A percentile compares a stretch with the other conserved stretches of the same genome.
Evolutionary conservation across 2,113 vertebrate species (phyloP).

Genomic region (Puntigrus tetrazona): DNA sequence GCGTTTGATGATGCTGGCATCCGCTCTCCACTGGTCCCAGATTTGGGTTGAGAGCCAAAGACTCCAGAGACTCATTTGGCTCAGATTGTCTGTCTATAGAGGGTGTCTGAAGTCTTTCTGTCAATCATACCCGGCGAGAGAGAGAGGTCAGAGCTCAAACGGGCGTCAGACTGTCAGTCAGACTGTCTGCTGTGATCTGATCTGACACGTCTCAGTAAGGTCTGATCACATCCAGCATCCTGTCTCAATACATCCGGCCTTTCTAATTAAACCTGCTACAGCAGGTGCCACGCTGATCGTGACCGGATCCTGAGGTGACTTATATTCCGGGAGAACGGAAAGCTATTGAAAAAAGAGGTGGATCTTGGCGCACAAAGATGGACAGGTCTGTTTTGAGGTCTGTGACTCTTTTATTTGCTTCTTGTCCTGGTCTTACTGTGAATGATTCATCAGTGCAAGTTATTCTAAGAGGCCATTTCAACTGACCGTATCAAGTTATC

Average conservation of each 20-base stretch:
- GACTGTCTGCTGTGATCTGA: background rate
- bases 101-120: background rate
- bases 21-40: background rate
- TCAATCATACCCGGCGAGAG: constrained; percentile 3
- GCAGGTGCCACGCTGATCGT: background rate
- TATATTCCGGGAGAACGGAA: background rate
- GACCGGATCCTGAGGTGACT: background rate
- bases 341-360: background rate
- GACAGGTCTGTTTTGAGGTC: no score
- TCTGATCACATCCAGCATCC: background rate
- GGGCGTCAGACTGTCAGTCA: background rate
- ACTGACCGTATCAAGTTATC: background rate
- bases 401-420: background rate
- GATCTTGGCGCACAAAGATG: background rate
- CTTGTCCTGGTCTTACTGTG: background rate
- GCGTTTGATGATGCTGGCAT: background rate
- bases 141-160: background rate
- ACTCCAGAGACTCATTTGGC: background rate
- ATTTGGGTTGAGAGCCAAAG: background rate
- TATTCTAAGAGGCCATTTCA: background rate
- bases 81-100: background rate
- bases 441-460: background rate
- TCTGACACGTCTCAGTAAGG: background rate
- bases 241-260: background rate
- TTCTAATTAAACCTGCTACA: background rate